Conservation (phyloP, 2,888 invertebrate species). For the Drosophila neutralis region DNA sequence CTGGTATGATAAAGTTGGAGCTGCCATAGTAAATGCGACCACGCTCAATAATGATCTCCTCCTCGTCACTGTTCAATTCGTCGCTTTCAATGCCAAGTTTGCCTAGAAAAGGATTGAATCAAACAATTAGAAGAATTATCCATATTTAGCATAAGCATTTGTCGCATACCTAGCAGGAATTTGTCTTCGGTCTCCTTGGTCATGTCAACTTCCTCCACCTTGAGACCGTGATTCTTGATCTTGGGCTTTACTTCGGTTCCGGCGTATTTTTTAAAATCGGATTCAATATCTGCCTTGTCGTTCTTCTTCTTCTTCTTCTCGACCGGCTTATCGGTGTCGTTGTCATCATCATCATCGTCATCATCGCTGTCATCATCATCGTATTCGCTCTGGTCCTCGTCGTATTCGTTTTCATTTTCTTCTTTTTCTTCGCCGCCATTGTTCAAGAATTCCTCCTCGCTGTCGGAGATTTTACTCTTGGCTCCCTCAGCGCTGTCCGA, state of each 20-base stretch:
- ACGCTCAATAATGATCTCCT: conserved; percentile 84
- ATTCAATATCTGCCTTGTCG: conserved; percentile 22
- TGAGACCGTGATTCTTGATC: conserved; percentile 76
- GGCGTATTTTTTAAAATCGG: conserved; percentile 35
- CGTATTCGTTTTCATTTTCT: conserved; percentile 57
- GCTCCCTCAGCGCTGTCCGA: conserved; percentile 51
- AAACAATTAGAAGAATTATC: background rate
- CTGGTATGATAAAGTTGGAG: conserved; percentile 87
- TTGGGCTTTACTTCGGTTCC: conserved; percentile 62
- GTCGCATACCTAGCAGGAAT: conserved; percentile 79
- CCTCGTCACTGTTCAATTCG: conserved; percentile 74
- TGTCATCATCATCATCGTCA: conserved; percentile 64
- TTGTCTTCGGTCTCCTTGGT: conserved; percentile 80
- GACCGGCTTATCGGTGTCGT: conserved; percentile 58
- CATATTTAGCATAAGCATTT: too few relatives aligned
- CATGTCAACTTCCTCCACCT: conserved; percentile 81
- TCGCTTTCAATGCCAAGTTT: conserved; percentile 78
- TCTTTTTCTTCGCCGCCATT: conserved; percentile 81
- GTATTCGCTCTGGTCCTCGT: conserved; percentile 54
- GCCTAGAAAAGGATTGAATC: conserved; percentile 53
- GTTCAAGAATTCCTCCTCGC: conserved; percentile 73
- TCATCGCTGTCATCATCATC: conserved; percentile 70
- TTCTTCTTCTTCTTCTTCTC: conserved; percentile 63
- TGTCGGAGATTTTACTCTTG: conserved; percentile 47
- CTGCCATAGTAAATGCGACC: conserved; percentile 84